phyloP scores from a whole-genome alignment of 2,888 invertebrate genomes.

The Ophion slaviceki region DNA sequence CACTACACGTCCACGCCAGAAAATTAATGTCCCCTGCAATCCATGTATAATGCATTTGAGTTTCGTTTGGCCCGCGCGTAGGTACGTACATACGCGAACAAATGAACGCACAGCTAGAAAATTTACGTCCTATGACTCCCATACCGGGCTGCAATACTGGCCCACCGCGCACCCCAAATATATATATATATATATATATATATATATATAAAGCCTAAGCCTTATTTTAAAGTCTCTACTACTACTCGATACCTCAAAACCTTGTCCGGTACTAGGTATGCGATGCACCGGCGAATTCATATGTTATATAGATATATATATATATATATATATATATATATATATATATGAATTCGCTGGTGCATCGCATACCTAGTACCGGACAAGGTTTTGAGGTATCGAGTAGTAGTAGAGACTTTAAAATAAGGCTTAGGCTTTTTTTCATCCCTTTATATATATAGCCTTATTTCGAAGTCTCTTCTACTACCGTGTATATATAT shows the following conservation, averaged over 20 bases:
- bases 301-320: not conserved
- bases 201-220: too few species aligned
- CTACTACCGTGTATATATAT: too few species aligned
- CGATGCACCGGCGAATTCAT: constrained; percentile 28
- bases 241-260: not conserved
- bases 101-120: constrained; percentile 83
- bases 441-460: too few species aligned
- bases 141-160: constrained; percentile 54
- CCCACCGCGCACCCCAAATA: constrained; percentile 43
- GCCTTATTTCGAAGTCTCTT: too few species aligned
- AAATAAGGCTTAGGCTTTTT: too few species aligned
- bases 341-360: constrained; percentile 7
- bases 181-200: constrained; percentile 5
- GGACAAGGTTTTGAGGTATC: not conserved
- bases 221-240: not conserved
- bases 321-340: not conserved
- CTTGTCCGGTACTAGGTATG: constrained; percentile 2
- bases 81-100: constrained; percentile 73
- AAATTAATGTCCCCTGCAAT: constrained; percentile 84
- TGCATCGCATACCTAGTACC: constrained; percentile 24
- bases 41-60: constrained; percentile 84
- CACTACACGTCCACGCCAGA: constrained; percentile 83
- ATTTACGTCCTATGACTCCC: constrained; percentile 79
- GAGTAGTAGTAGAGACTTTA: not conserved
- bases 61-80: constrained; percentile 76